Conservation (phyloP, 2,113 vertebrate genomes). For the Acrocephalus kingi region DNA sequence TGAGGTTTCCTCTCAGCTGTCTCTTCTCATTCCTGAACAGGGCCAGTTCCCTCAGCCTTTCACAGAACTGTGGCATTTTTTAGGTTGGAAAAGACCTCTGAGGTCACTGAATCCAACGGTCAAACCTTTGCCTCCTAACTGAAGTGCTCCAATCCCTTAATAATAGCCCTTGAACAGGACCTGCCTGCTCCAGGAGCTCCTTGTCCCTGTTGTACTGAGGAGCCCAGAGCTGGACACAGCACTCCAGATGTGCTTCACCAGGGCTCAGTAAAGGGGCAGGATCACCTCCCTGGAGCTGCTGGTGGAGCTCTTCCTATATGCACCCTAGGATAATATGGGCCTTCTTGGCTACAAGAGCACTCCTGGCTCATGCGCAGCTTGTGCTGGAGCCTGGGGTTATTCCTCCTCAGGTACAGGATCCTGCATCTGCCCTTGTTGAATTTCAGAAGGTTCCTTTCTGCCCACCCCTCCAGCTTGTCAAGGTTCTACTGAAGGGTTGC, state of each 20-base stretch:
- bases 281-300: background rate
- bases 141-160: background rate
- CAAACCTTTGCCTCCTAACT: background rate
- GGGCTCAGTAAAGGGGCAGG: background rate
- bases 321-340: fast-evolving
- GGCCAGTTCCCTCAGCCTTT: background rate
- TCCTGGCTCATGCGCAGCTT: background rate
- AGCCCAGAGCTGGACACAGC: background rate
- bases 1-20: background rate
- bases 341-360: background rate
- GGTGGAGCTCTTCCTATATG: background rate
- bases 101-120: background rate
- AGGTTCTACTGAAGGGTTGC: background rate
- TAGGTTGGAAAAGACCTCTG: background rate
- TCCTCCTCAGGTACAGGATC: background rate
- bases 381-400: background rate
- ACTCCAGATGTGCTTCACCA: background rate
- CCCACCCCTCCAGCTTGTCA: background rate
- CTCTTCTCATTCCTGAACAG: fast-evolving
- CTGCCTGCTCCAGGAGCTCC: background rate
- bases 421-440: background rate
- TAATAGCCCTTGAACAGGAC: too few relatives aligned
- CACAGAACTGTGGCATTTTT: background rate
- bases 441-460: background rate
- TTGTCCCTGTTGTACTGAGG: background rate